Base-by-base conservation (phyloP, 2,113 vertebrate species). In the Pterophyllum scalare region DNA sequence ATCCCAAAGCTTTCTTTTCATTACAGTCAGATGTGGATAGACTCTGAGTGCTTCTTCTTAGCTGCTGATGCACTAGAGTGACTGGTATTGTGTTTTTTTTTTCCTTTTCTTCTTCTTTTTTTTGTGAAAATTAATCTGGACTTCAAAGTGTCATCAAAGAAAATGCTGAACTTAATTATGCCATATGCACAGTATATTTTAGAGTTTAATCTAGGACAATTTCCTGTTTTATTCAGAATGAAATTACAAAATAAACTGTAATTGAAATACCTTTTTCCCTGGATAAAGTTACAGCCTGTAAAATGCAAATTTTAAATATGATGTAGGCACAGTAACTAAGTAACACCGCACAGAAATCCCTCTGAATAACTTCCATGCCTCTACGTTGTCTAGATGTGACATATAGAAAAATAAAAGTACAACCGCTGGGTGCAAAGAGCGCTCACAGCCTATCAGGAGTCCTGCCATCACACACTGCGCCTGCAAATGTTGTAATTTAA, bases 1-100 rank as follows among this genome's bases (percentile, higher is more conserved):
- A 86, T 84, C 75, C 58, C 26, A 60, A 24, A 64, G 79, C 79
- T 85, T 84, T 79, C 22, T 75, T 80, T 80, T 79, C 57, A 88
- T 86, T 59, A 75, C 46, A 57, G 81, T 82, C 72, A 77, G 40
- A 77, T 80, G 59, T 62, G 61, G 22, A 78, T 11, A 15, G 40
- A 70, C 60, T 20, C 3, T 65, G 62, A 54, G n/a, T 88, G 54
- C 60, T 77, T 61, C 79, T 81, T 83, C 58, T 52, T 49, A 79
- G 57, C 57, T 33, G 52, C 59, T 58, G 52, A 90, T 77, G 67
- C 65, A 88, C 49, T 26, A 31, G 12, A 82, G 79, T 46, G 54
- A 67, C 67, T 74, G 60, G 17, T n/a, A 72, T 59, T 52, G 40
- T 80, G 64, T 20, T 0, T 20, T 15, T 76, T 26, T 67, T 61